Base-by-base conservation (phyloP, 1,140 invertebrate species). In the Phocides pigmalion region DNA sequence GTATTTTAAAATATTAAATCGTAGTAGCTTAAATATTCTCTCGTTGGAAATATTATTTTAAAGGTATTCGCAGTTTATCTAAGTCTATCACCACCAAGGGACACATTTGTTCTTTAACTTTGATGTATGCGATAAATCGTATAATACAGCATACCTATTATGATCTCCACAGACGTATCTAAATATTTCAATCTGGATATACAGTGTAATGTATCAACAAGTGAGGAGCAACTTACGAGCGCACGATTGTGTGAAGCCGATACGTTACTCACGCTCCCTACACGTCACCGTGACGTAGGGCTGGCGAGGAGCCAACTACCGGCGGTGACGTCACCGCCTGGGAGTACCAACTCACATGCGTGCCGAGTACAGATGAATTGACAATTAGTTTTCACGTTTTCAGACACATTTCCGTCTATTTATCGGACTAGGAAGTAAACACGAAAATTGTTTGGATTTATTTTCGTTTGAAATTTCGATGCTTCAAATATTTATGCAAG, bases 341-440 rank as follows among this genome's bases (percentile, higher is more conserved):
- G n/a, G n/a, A n/a, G n/a, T n/a, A n/a, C n/a, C n/a, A n/a, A 22
- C 20, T 3, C 20, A 22, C 20, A 32, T 32, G 3, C 42, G 0
- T 15, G 11, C 9, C 12, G 42, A 11, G n/a, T 39, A 4, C 17
- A 4, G 4, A 12, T 20, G 42, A 46, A 20, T 20, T 20, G 42
- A 1, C 9, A 9, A 19, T 46, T 17, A 46, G 11, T 20, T 32
- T 12, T 8, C 17, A 46, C 11, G 42, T 46, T 46, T 20, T 46
- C 17, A 39, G n/a, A n/a, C n/a, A n/a, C n/a, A n/a, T n/a, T 15
- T 46, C 42, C 9, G 11, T 46, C 42, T 20, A 46, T 46, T 46
- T 46, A 46, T 46, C 11, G 17, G 5, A 46, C 6, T 17, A 46
- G 42, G 42, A 46, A 46, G 42, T 20, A 11, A 39, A 39, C 35